Conservation (phyloP, 92 coral and sea anemone genomes). For the Palythoa caribaeorum region DNA sequence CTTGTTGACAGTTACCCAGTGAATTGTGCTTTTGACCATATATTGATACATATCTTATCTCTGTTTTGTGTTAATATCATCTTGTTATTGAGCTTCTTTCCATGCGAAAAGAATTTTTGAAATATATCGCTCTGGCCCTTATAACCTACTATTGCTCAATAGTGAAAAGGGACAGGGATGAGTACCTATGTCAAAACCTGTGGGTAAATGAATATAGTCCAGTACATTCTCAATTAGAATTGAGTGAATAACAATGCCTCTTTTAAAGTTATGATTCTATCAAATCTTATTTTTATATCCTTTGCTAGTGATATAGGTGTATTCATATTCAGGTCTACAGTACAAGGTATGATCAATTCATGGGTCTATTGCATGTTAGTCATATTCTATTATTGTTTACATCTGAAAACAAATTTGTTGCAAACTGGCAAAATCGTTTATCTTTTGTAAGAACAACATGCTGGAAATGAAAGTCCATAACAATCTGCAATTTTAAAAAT, state of each 20-base stretch:
- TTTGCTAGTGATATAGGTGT: neutral
- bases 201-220: slow-evolving; percentile 4
- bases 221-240: neutral
- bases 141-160: neutral
- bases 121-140: neutral
- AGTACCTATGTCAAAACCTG: neutral
- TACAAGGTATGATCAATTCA: slow-evolving; percentile 3
- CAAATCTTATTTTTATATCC: neutral
- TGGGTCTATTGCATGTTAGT: slow-evolving; percentile 4
- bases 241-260: neutral
- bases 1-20: neutral
- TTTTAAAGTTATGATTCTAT: neutral
- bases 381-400: slow-evolving; percentile 1
- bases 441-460: neutral
- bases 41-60: neutral
- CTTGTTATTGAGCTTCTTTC: neutral
- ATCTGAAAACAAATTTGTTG: neutral
- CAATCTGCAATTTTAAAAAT: neutral
- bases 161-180: neutral
- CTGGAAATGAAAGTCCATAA: neutral
- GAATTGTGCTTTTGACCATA: slow-evolving; percentile 1
- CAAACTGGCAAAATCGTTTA: neutral
- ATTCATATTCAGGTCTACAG: neutral
- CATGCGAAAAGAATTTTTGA: neutral
- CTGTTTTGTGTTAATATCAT: neutral